Conservation (phyloP, 2,113 vertebrate genomes). For the Mionectes macconnelli region DNA sequence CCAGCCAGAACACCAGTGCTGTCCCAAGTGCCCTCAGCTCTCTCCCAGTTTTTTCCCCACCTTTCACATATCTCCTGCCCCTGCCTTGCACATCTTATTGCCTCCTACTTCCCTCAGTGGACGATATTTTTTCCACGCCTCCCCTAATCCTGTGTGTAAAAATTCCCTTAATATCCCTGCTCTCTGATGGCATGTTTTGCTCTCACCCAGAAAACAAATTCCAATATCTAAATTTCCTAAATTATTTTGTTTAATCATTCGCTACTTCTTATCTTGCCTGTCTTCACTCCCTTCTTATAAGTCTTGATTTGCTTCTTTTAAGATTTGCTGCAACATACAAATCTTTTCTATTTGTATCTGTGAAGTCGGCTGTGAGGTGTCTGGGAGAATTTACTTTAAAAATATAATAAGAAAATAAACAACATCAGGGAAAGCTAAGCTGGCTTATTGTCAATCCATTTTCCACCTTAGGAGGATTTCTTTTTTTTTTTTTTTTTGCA, state of each 20-base stretch:
- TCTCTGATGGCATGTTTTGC: background rate
- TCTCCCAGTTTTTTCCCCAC: background rate
- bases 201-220: background rate
- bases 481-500: background rate
- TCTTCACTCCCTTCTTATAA: background rate
- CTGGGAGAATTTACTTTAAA: constrained; percentile 45
- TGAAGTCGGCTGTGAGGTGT: background rate
- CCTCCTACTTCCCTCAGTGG: background rate
- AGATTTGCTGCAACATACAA: background rate
- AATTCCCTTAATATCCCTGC: background rate
- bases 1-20: rapidly evolving
- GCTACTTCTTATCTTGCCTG: background rate
- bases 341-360: constrained; percentile 25
- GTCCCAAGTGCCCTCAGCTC: background rate
- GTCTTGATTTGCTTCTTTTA: constrained; percentile 7
- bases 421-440: background rate
- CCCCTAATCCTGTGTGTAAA: rapidly evolving
- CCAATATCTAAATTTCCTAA: background rate
- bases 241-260: background rate
- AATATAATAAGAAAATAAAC: constrained; percentile 42
- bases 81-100: background rate
- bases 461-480: constrained; percentile 1
- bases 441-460: constrained; percentile 16
- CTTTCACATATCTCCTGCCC: background rate
- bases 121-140: background rate